Percentiles rank a stretch among this genome's conserved stretches.
Conservation (phyloP, 1,140 invertebrate genomes). For the Cherax destructor region DNA sequence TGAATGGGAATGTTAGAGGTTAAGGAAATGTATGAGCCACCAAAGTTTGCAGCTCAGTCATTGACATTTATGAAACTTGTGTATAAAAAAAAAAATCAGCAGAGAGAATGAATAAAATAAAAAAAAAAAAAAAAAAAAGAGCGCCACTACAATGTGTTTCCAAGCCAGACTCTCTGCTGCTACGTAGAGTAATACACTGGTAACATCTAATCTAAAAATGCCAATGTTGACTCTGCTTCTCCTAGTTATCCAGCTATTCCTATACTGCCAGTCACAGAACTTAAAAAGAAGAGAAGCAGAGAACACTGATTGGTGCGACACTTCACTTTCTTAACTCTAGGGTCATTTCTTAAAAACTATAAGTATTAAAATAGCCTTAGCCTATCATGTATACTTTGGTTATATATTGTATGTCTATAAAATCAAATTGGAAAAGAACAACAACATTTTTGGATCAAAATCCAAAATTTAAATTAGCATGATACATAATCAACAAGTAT, state of each 20-base stretch:
- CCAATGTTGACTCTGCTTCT: slow-evolving; percentile 47
- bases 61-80: slow-evolving; percentile 32
- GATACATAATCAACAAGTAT: slow-evolving; percentile 66
- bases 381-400: slow-evolving; percentile 70
- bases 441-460: slow-evolving; percentile 50
- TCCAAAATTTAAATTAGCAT: slow-evolving; percentile 51
- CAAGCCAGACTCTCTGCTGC: slow-evolving; percentile 62
- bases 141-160: slow-evolving; percentile 26
- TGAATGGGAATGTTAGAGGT: slow-evolving; percentile 60
- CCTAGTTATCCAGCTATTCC: not conserved
- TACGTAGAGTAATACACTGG: slow-evolving; percentile 54
- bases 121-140: not conserved
- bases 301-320: slow-evolving; percentile 62
- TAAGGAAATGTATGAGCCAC: slow-evolving; percentile 11
- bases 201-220: slow-evolving; percentile 65
- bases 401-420: slow-evolving; percentile 64
- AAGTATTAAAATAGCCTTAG: slow-evolving; percentile 68
- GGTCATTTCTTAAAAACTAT: slow-evolving; percentile 57
- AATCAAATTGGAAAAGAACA: slow-evolving; percentile 60
- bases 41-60: slow-evolving; percentile 5
- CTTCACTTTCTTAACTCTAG: slow-evolving; percentile 55
- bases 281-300: slow-evolving; percentile 43
- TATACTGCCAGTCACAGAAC: not conserved
- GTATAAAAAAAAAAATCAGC: slow-evolving; percentile 24
- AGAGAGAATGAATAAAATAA: slow-evolving; percentile 47